These are phyloP conservation scores for Mus minutoides DNA, from an alignment of 2,797 vertebrate species.

Conservation along the genomic window DNA sequence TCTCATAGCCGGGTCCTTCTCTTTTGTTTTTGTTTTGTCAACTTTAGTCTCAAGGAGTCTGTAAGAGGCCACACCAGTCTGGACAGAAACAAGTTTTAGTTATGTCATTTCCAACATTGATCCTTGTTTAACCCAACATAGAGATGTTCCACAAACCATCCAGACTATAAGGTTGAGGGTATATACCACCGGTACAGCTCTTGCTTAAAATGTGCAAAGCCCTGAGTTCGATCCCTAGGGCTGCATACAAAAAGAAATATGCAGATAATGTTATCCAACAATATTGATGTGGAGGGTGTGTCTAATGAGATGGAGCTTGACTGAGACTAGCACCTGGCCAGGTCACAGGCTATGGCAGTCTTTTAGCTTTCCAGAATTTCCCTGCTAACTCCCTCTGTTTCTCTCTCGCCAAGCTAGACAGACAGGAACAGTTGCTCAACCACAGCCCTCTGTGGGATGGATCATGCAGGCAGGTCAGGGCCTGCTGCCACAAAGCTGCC, in stretches of 20 bases:
- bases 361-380: background rate
- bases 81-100: background rate
- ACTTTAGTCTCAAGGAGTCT: background rate
- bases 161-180: background rate
- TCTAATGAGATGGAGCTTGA: background rate
- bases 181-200: background rate
- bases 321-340: background rate
- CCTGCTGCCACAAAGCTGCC: slow-evolving; percentile 57
- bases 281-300: accelerated
- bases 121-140: background rate
- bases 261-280: background rate
- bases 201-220: background rate
- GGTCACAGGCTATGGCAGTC: background rate
- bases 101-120: background rate
- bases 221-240: background rate
- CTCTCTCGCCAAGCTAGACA: background rate
- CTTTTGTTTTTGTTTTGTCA: background rate
- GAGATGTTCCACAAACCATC: background rate
- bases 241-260: background rate
- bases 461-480: slow-evolving; percentile 3
- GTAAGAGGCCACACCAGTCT: background rate
- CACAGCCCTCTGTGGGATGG: background rate
- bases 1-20: background rate
- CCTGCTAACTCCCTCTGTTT: background rate
- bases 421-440: background rate